Base-by-base conservation (phyloP, 1,140 invertebrate species). In the Micrasema minimum region DNA sequence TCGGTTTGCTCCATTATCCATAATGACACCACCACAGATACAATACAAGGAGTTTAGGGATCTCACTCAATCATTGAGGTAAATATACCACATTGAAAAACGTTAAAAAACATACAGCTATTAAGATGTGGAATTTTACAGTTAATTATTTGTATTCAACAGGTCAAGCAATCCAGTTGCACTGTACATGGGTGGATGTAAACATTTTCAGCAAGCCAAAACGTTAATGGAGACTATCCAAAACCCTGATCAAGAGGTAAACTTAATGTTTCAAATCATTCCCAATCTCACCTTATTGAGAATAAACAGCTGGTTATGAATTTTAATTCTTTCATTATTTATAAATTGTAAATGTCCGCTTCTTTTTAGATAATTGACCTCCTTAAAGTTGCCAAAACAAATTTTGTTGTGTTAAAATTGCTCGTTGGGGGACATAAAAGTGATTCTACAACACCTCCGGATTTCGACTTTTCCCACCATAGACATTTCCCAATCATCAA, bases 351-450 rank as follows among this genome's bases (percentile, higher is more conserved):
- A 75, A 2, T 61, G 48, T 11, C 43, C n/a, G n/a, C n/a, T n/a
- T n/a, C 65, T 77, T 88, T 88, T 37, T 83, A 97, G 94, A 89
- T 96, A 65, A 85, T 88, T 61, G 90, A 92, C 77, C 86, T 97
- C 43, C 82, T 97, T 4, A 94, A 94, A 86, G 90, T 97, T 57
- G 90, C 92, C 1, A 97, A 98, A 86, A 97, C 93, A 0, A 98
- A 98, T 86, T 96, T 96, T 81, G 91, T 98, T 70, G 96, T 98
- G 6, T 88, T 97, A 81, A 97, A 97, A 85, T 83, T 98, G 35
- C 83, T 98, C 45, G 91, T 93, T 4, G 93, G 93, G 70, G 96
- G 96, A 14, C 95, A 97, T 80, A 95, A 94, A 80, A 91, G 92
- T 76, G 93, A 96, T 69, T 91, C 93, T 0, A 89, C 90, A 75